Evolutionary conservation across 92 coral and sea anemone species (phyloP).

Genomic region (Siderastrea siderea): DNA sequence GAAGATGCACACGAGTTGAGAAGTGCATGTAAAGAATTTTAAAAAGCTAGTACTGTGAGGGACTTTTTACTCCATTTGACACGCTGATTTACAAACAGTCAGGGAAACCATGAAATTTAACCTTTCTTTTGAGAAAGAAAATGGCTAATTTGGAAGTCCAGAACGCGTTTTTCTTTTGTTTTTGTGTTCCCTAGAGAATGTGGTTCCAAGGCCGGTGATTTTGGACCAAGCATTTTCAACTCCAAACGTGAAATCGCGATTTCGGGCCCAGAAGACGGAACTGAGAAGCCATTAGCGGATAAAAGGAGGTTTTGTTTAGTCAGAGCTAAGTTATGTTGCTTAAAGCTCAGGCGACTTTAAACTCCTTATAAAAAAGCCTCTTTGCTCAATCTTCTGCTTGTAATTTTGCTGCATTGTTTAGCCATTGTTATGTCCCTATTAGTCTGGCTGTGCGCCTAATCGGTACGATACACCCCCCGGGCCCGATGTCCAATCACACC

Average conservation of each 20-base stretch:
- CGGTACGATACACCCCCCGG: constrained; percentile 11
- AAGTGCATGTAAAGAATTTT: too few relatives aligned
- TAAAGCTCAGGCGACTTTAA: constrained; percentile 18
- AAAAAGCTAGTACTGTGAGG: too few relatives aligned
- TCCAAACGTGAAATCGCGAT: not conserved
- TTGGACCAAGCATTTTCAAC: not conserved
- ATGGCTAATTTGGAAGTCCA: not conserved
- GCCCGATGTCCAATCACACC: constrained; percentile 21
- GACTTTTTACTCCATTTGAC: not conserved
- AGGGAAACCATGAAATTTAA: not conserved
- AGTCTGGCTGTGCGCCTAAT: constrained; percentile 43
- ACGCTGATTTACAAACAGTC: not conserved
- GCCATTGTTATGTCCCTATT: constrained; percentile 12
- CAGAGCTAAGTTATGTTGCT: not conserved
- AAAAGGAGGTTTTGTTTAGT: not conserved
- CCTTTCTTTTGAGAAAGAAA: not conserved
- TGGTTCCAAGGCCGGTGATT: not conserved
- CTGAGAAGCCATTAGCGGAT: not conserved
- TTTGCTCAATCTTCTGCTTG: constrained; percentile 24
- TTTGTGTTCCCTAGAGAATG: constrained; percentile 6
- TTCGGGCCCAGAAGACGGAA: not conserved
- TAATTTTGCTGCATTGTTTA: not conserved
- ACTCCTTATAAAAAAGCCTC: constrained; percentile 48
- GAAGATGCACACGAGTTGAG: not conserved
- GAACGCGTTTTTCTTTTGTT: not conserved